Evolutionary conservation across 2,888 invertebrate species (phyloP), one percentile per base, ranked within the genome.

Genomic region (Belgica antarctica): DNA sequence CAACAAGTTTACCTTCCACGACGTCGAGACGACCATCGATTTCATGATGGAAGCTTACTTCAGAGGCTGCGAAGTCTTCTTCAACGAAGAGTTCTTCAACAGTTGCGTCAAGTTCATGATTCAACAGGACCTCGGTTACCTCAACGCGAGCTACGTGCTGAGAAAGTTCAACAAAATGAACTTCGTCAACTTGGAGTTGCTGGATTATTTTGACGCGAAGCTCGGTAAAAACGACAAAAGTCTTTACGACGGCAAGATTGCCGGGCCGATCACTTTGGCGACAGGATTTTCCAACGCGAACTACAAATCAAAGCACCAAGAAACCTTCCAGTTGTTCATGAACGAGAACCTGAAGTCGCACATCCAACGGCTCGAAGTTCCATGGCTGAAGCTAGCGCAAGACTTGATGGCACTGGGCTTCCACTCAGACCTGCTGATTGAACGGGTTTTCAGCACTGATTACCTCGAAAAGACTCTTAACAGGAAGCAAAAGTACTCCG

Each of bases 281-380:
- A 81, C 82, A 74, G 83, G 82, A 52, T 79, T 87, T n/a, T 81
- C 85, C 1, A 81, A 81, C 73, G 83, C 85, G 62, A 84, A 87
- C 78, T 87, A 84, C 76, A 83, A 81, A 19, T 87, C 89, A 0
- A 76, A 79, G 7, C 75, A 81, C 72, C 89, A 87, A 87, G 75
- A 80, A 0, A 74, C 74, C 15, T 76, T 89, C 28, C 76, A 77
- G 47, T 76, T 77, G 17, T 77, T 81, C 31, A 78, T 86, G 59
- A 75, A 81, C 0, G 72, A 75, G 0, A 82, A 83, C 73, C 78
- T 79, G 0, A 75, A 82, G 0, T 65, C 83, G 0, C 75, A 79
- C 10, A 77, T 75, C 1, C 78, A 78, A 1, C 80, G 76, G 69
- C 76, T 75, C 10, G 78, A 82, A 0, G 71, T 84, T 24, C 82